These are phyloP conservation scores for Catocala nupta DNA, from an alignment of 2,888 invertebrate genomes.

Conservation along the genomic window DNA sequence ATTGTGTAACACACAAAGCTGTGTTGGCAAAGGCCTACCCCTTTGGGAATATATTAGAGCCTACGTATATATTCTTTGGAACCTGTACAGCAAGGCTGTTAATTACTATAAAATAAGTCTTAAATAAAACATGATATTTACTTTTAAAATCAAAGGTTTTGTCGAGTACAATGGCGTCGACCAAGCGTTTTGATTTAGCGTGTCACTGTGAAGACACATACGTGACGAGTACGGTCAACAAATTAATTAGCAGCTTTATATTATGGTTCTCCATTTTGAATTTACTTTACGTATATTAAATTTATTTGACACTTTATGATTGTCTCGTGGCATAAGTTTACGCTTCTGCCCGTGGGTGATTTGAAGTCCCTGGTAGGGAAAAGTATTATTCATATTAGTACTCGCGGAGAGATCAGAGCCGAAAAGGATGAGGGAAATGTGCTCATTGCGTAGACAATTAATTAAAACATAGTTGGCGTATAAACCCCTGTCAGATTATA, in stretches of 20 bases:
- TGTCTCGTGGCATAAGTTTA: no score
- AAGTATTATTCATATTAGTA: no score
- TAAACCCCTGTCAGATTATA: no score
- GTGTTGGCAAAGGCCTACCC: no score
- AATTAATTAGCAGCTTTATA: slow-evolving; percentile 22
- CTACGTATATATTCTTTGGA: not conserved
- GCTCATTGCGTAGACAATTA: no score
- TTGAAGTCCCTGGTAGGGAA: no score
- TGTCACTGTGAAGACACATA: slow-evolving; percentile 44
- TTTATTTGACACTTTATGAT: slow-evolving; percentile 7
- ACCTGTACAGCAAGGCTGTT: slow-evolving; percentile 13
- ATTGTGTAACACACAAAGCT: no score
- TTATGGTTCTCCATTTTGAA: slow-evolving; percentile 4
- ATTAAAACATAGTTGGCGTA: no score
- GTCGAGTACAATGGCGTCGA: slow-evolving; percentile 39
- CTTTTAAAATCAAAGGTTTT: slow-evolving; percentile 40
- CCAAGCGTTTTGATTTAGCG: slow-evolving; percentile 41
- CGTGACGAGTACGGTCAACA: slow-evolving; percentile 15
- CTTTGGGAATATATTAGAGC: not conserved
- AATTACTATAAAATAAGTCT: slow-evolving; percentile 36
- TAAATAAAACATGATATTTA: slow-evolving; percentile 47
- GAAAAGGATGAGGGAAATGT: no score
- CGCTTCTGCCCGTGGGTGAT: no score
- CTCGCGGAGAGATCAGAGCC: no score
- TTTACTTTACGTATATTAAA: slow-evolving; percentile 10